Evolutionary conservation across 2,797 vertebrate species (phyloP), one percentile per base, ranked within the genome.

Genomic region (Sebastes oblongus): DNA sequence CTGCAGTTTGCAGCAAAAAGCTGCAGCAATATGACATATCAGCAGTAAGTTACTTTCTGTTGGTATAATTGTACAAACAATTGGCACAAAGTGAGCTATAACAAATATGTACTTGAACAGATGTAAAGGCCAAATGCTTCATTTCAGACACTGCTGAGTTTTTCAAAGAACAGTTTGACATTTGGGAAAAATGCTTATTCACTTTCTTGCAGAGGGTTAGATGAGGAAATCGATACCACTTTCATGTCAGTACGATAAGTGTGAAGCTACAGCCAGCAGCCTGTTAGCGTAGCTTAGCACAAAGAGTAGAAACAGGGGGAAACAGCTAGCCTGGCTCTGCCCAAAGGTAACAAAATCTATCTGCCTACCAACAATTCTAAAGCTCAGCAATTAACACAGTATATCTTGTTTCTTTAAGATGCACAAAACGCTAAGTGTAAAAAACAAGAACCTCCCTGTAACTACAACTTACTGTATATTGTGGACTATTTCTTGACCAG

Each of bases 1-100:
- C 87, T 81, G 70, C 72, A 76, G 58, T 55, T 72, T 75, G 70
- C 65, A 80, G 61, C 29, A 52, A 55, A 50, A 75, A 64, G 65
- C 62, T 50, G 3, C 52, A 29, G 64, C 52, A 65, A 73, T 8
- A 12, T 24, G 30, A 46, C 32, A 24, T 10, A 75, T 72, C 56
- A 52, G 68, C 54, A 1, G 6, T n/a, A 32, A 25, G 11, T 30
- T 77, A 30, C 52, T 70, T 30, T 39, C 5, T 66, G 22, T 72
- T 34, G 60, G 58, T 46, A 36, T 54, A 30, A 2, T 4, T 66
- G 58, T 46, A 67, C 34, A 79, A 69, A 73, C 36, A 54, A 56
- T 66, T 27, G 55, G 68, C 30, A 2, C 27, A 76, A 72, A 46
- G 6, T 50, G 50, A 66, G 20, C 13, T 22, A 12, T 39, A 52